Conservation (phyloP, 1,140 invertebrate genomes). For the Drosophila bocqueti region DNA sequence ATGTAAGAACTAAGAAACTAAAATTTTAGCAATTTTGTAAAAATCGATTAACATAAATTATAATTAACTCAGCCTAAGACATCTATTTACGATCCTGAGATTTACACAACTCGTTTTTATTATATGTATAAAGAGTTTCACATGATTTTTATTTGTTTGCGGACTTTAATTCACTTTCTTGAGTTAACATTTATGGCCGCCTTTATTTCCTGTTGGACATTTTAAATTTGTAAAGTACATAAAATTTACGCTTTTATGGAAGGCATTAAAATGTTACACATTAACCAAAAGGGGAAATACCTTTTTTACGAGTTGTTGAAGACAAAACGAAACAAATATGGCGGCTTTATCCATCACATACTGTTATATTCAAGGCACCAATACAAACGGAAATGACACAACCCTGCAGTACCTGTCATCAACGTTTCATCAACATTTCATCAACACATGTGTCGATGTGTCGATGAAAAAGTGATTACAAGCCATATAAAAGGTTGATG, state of each 20-base stretch:
- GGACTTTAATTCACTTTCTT: constrained; percentile 31
- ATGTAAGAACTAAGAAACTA: background rate
- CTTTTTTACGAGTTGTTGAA: constrained; percentile 54
- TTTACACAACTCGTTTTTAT: background rate
- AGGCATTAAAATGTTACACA: constrained; percentile 30
- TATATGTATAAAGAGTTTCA: background rate
- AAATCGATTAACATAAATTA: background rate
- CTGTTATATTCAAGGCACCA: constrained; percentile 27
- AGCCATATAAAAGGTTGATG: too few species aligned
- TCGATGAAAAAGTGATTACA: too few species aligned
- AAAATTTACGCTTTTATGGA: constrained; percentile 46
- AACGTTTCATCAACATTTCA: too few species aligned
- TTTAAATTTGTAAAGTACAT: constrained; percentile 24
- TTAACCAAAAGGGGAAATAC: constrained; percentile 36
- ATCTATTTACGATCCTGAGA: background rate
- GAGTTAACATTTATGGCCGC: constrained; percentile 32
- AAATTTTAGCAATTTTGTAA: background rate
- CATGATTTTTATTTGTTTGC: constrained; percentile 29
- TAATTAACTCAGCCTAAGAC: too few species aligned
- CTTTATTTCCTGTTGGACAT: constrained; percentile 26
- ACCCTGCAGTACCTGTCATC: too few species aligned
- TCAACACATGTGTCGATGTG: too few species aligned
- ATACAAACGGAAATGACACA: constrained; percentile 47
- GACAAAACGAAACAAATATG: constrained; percentile 55
- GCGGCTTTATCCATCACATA: constrained; percentile 35